A percentile compares a stretch with the other conserved stretches of the same genome.
These are phyloP conservation scores for Apostichopus japonicus DNA, from an alignment of 35 echinoderm and acorn worm species.

Conservation along the genomic window DNA sequence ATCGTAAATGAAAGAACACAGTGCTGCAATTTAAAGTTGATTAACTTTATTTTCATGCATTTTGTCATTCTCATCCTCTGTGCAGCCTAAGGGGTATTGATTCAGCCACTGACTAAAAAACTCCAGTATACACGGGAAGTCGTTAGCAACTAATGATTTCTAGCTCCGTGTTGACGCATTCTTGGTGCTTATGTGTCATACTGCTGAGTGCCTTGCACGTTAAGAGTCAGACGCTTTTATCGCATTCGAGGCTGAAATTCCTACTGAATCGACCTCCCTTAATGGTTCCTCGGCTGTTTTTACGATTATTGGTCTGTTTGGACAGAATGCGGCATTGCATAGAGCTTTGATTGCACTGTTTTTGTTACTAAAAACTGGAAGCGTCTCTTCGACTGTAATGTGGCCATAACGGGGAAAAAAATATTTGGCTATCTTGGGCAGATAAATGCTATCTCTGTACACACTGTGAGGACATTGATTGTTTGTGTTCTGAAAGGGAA, in stretches of 20 bases:
- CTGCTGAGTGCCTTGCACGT: not conserved
- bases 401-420: not conserved
- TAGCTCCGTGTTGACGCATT: constrained; percentile 38
- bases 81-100: constrained; percentile 46
- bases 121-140: constrained; percentile 49
- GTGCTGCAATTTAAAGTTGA: constrained; percentile 39
- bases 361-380: constrained; percentile 1
- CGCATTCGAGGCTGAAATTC: not conserved
- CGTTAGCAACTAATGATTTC: constrained; percentile 46
- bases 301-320: constrained; percentile 29
- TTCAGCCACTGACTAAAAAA: constrained; percentile 42
- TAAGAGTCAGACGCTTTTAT: constrained; percentile 11
- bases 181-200: constrained; percentile 14
- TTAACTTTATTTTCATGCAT: constrained; percentile 50
- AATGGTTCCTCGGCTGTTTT: constrained; percentile 21
- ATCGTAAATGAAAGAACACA: constrained; percentile 5
- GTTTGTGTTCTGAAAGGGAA: not conserved
- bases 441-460: not conserved
- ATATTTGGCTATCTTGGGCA: not conserved
- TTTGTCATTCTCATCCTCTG: not conserved
- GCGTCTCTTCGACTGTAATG: not conserved
- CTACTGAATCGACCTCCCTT: not conserved
- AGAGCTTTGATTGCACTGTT: constrained; percentile 31
- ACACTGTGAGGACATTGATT: not conserved
- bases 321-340: constrained; percentile 18